Percentiles rank a stretch among this genome's conserved stretches.
Evolutionary conservation across 2,888 invertebrate species (phyloP).

Genomic region (Sminthurides aquaticus): DNA sequence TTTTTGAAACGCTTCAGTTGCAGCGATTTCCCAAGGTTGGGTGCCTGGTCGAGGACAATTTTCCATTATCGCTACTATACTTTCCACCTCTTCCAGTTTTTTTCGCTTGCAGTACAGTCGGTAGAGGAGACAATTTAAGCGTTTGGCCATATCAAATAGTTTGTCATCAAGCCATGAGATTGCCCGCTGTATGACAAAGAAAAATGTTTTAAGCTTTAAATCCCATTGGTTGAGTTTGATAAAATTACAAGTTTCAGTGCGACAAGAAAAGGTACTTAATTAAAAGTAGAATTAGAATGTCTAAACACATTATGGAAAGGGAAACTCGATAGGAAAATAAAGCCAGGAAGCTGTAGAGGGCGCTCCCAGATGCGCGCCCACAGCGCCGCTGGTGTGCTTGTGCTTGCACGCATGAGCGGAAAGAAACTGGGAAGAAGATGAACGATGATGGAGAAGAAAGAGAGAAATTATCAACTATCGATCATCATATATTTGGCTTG

Average conservation of each 20-base stretch:
- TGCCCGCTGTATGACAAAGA: slow-evolving; percentile 24
- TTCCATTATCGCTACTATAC: slow-evolving; percentile 36
- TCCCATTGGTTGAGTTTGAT: not conserved
- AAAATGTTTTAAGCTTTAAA: no score
- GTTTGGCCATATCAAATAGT: slow-evolving; percentile 39
- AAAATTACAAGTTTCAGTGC: not conserved
- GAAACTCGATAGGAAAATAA: not conserved
- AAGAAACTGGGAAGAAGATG: not conserved
- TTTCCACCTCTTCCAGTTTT: slow-evolving; percentile 35
- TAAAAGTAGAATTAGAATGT: not conserved
- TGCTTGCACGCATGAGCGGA: not conserved
- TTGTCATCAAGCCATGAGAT: slow-evolving; percentile 42
- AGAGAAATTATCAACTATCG: not conserved
- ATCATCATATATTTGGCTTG: not conserved
- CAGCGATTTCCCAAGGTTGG: slow-evolving; percentile 38
- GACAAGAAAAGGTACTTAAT: not conserved
- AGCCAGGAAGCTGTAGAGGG: no score
- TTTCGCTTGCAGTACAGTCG: slow-evolving; percentile 34
- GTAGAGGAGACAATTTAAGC: slow-evolving; percentile 36
- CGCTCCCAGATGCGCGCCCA: no score
- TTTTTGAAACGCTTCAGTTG: slow-evolving; percentile 25
- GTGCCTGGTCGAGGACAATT: slow-evolving; percentile 37
- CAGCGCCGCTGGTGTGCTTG: not conserved
- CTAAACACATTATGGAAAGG: not conserved
- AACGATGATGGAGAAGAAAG: not conserved